Base-by-base conservation (phyloP, 1,140 invertebrate genomes). In the Aleiodes sp. region DNA sequence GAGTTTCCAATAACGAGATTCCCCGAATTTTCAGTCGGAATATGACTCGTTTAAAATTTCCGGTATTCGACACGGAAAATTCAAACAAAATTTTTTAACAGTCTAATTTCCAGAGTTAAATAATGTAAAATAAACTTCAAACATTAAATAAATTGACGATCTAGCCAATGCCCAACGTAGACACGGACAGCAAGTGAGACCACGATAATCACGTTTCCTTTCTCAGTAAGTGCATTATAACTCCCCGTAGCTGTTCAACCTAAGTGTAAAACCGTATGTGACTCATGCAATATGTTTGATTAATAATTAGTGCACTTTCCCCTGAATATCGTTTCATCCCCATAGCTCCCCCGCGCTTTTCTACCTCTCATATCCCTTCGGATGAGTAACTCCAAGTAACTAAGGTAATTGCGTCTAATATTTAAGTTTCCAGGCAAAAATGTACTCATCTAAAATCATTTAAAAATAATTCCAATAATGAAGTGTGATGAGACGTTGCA, bases 261-360 rank as follows among this genome's bases (percentile, higher is more conserved):
- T 41, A 70, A 68, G 59, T 71, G 43, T 57, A 69, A 72, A 66
- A 64, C 73, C 64, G 64, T 62, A 65, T 70, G 68, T 70, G 72
- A 74, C 71, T 74, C 72, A 61, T 76, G 73, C 76, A 79, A 75
- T 73, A 75, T 79, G 76, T 76, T 77, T 76, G 78, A 79, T 79
- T 79, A 79, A 76, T 77, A 79, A 79, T 77, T 74, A 76, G 73
- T 75, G 75, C 78, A 77, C 76, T 77, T 75, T 74, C 64, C 64
- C 39, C 19, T n/a, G 57, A 29, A 33, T 61, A 35, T 68, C 63
- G 28, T 41, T 12, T 46, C 39, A 41, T 66, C 62, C 65, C 46
- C 62, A 62, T 69, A 57, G 35, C 67, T 72, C 67, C 28, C 56
- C 72, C 68, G 68, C 65, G 70, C 56, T 70, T 70, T 72, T 60